Percentiles rank a stretch among this genome's conserved stretches.
These are phyloP conservation scores for Lepus americanus DNA, from an alignment of 2,113 vertebrate genomes.

Conservation along the genomic window DNA sequence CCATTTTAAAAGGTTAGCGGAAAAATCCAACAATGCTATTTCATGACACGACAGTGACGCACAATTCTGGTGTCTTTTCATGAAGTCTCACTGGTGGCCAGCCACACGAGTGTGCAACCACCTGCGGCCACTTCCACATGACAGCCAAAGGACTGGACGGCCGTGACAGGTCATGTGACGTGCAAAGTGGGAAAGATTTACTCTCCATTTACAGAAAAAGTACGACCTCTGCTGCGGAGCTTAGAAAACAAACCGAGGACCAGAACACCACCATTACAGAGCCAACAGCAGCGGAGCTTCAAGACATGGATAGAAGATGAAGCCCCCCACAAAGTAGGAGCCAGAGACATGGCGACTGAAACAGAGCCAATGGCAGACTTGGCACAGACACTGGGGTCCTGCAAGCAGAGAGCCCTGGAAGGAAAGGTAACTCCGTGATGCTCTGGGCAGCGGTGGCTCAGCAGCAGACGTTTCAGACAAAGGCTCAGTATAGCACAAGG, in stretches of 20 bases:
- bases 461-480: too few species aligned
- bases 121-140: not conserved
- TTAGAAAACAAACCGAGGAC: not conserved
- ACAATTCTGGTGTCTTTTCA: not conserved
- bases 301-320: not conserved
- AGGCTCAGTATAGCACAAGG: too few species aligned
- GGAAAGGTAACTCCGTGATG: too few species aligned
- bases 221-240: accelerated
- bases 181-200: not conserved
- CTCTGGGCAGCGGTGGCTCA: too few species aligned
- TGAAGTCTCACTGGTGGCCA: not conserved
- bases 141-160: too few species aligned
- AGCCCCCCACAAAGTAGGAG: not conserved
- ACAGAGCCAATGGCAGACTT: not conserved
- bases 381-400: too few species aligned
- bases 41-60: not conserved
- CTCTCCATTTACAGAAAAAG: not conserved
- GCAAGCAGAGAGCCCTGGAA: too few species aligned
- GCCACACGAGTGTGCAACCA: accelerated
- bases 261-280: accelerated
- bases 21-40: not conserved
- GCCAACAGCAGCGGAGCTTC: not conserved
- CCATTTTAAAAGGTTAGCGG: not conserved
- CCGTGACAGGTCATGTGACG: accelerated
- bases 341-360: not conserved